Evolutionary conservation across 1,140 invertebrate species (phyloP), one percentile per base, ranked within the genome.

Genomic region (Hyposmocoma kahamanoa): DNA sequence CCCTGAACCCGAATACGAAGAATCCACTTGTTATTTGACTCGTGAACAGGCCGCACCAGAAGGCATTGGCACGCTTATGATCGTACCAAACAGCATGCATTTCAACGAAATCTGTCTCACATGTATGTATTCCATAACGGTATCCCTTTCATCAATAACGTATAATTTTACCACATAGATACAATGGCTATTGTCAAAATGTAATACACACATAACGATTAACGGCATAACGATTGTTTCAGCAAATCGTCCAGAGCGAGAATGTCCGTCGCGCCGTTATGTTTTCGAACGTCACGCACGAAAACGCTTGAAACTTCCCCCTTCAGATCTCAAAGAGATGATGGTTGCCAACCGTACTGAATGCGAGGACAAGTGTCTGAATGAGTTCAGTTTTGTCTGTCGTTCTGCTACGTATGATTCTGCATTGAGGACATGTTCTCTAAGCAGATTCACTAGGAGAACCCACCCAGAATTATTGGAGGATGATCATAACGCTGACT

Each of bases 31-130:
- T 72, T 95, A 95, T 72, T 73, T 97, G 45, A 95, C 95, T 5
- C 88, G 92, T 8, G 95, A 96, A 74, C 93, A 95, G 68, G 93
- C 62, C 0, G 90, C 91, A 38, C 95, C 95, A 0, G 95, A 96
- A 81, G 95, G 95, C 13, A 93, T 95, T 21, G 95, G 94, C 15
- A 94, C 91, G 52, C 87, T 96, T 0, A 94, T 96, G 88, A 88
- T 95, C 42, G 92, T 95, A 3, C 94, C 94, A 1, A 94, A 96
- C 59, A 94, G 93, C 69, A 91, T 96, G 4, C 95, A 96, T 74
- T 96, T 96, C 66, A 94, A 93, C 13, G 95, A 97, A 90, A 92
- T 96, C 22, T 97, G 96, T 73, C 88, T 96, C 13, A 91, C 93
- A 22, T 95, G 96, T 97, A 86, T 92, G 93, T 90, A 52, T 42